Conservation (phyloP, 2,888 invertebrate genomes). For the Heliconius charithonia region DNA sequence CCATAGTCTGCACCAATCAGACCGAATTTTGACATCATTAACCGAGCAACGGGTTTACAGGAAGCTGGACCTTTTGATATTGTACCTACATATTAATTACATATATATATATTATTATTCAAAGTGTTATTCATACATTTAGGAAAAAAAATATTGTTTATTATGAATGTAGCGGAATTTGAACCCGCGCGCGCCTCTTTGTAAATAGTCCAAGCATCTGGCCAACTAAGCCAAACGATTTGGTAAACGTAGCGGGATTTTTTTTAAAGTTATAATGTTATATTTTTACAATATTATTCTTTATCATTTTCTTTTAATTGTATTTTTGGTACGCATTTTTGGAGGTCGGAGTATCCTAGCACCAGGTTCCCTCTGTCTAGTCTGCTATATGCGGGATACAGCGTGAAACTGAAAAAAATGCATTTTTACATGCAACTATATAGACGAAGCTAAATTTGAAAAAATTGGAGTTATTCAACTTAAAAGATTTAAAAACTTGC, state of each 20-base stretch:
- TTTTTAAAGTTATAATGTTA: too few species aligned
- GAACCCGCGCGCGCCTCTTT: too few species aligned
- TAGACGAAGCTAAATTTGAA: not conserved
- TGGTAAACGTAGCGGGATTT: too few species aligned
- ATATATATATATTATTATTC: slow-evolving; percentile 42
- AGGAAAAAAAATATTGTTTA: too few species aligned
- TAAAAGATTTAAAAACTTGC: slow-evolving; percentile 14
- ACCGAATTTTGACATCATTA: slow-evolving; percentile 26
- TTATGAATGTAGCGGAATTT: too few species aligned
- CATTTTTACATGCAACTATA: not conserved
- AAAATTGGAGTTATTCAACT: slow-evolving; percentile 7
- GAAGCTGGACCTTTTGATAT: slow-evolving; percentile 9
- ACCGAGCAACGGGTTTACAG: slow-evolving; percentile 13
- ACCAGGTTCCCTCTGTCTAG: too few species aligned
- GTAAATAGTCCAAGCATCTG: too few species aligned
- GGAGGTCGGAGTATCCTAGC: too few species aligned
- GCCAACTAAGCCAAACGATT: too few species aligned
- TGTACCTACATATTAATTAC: not conserved
- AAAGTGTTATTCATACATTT: too few species aligned
- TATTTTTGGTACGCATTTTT: too few species aligned
- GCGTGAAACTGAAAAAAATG: not conserved
- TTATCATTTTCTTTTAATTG: not conserved
- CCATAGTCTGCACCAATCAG: slow-evolving; percentile 26
- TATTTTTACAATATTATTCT: not conserved
- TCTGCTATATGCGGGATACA: too few species aligned